Conservation (phyloP, 2,797 vertebrate species). For the Acanthornis magna region DNA sequence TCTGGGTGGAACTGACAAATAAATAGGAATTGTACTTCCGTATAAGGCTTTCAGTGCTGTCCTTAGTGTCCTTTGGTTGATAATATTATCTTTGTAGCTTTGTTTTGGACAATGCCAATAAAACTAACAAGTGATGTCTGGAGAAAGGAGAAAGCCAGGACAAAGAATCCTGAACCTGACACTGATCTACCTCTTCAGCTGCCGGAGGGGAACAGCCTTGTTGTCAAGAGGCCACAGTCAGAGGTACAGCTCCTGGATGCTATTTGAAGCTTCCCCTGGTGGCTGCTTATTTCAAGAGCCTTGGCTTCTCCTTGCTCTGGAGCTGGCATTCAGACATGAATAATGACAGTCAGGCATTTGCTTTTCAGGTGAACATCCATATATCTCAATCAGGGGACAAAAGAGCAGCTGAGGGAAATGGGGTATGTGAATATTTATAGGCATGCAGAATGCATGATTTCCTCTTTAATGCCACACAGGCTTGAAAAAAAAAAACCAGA, state of each 20-base stretch:
- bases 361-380: constrained; percentile 49
- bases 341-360: constrained; percentile 34
- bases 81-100: not conserved
- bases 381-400: constrained; percentile 28
- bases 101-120: not conserved
- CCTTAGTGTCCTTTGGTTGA: not conserved
- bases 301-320: constrained; percentile 6
- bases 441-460: constrained; percentile 43
- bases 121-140: not conserved
- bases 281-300: constrained; percentile 2
- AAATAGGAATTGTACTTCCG: not conserved
- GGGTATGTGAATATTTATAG: constrained; percentile 46
- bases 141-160: not conserved
- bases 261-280: not conserved
- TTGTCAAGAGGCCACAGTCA: not conserved
- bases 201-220: not conserved
- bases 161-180: not conserved
- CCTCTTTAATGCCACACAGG: constrained; percentile 6
- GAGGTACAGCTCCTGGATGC: not conserved
- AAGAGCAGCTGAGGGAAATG: not conserved
- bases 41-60: not conserved
- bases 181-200: not conserved
- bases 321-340: constrained; percentile 23
- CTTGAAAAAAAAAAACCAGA: not conserved
- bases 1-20: not conserved